Evolutionary conservation across 2,113 vertebrate species (phyloP), one percentile per base, ranked within the genome.

Genomic region (Coturnix japonica): DNA sequence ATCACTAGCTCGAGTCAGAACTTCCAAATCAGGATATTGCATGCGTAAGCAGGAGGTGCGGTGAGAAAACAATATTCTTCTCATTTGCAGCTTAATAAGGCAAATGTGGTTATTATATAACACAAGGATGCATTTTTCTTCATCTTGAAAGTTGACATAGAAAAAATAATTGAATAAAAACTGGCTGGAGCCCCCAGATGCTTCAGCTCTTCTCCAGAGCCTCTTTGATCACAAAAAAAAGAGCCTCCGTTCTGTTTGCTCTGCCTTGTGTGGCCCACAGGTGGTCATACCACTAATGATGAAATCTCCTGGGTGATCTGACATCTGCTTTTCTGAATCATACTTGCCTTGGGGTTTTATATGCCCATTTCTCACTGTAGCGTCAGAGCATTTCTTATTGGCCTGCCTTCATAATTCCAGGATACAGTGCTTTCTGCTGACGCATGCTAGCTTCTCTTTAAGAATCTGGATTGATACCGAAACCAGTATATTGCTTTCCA

Each of bases 41-140:
- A 64, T 44, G 81, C 6, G 2, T 56, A 93, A 93, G 70, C 63
- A 91, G 63, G 74, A 73, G 74, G 15, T 60, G 4, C 66, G 33
- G 57, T 60, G 70, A 78, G 43, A 72, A 88, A 90, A 59, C 56
- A 74, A 43, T 57, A 39, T 65, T 92, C 17, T 85, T 76, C 53
- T 89, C 75, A 90, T 91, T 90, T 86, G 76, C 41, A 59, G 39
- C 79, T 93, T 87, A 84, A 49, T 79, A 76, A 85, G 44, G 87
- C 49, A 89, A 89, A 81, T 89, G 18, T 92, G 43, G 63, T 79
- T 81, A 22, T 94, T 94, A 46, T 84, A 11, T 94, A 94, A 94
- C 63, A 85, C 12, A 44, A 44, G 37, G 87, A 9, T 21, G 25
- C 57, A 71, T 89, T 91, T 85, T 46, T 91, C 89, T 75, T 94